A percentile compares a stretch with the other conserved stretches of the same genome.
Evolutionary conservation across 2,797 vertebrate genomes (phyloP).

Genomic region (Lagorchestes hirsutus): DNA sequence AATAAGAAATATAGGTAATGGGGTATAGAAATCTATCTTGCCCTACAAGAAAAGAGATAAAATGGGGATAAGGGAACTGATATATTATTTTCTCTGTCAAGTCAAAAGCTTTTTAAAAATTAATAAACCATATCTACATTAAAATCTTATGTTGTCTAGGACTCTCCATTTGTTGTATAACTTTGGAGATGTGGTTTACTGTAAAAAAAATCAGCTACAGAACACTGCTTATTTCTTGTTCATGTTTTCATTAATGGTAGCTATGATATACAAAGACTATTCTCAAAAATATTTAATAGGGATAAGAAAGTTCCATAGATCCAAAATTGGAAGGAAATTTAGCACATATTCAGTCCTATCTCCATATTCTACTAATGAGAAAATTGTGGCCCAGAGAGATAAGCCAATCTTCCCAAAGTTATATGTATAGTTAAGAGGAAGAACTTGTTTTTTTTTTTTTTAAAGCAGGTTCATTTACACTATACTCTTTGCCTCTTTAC

Average conservation of each 20-base stretch:
- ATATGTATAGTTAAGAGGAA: neutral
- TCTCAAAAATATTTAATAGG: neutral
- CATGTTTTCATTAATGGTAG: neutral
- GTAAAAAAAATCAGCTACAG: neutral
- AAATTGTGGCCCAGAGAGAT: neutral
- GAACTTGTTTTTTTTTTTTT: neutral
- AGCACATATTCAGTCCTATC: neutral
- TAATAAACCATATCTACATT: neutral
- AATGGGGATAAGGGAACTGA: too few species aligned
- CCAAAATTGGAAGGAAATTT: neutral
- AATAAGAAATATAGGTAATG: too few species aligned
- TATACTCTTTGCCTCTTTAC: neutral
- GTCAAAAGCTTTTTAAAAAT: neutral
- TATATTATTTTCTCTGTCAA: neutral
- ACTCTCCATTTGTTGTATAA: neutral
- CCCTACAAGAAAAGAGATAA: too few species aligned
- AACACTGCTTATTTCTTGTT: neutral
- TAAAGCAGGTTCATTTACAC: neutral
- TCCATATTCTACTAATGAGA: neutral
- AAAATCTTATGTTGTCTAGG: neutral
- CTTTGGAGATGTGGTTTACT: neutral
- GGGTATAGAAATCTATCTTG: too few species aligned
- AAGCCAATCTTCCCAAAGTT: slow-evolving; percentile 40
- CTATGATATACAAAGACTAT: neutral
- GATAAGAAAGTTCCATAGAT: neutral